phyloP scores from a whole-genome alignment of 2,797 vertebrate species.

The Thunnus albacares region DNA sequence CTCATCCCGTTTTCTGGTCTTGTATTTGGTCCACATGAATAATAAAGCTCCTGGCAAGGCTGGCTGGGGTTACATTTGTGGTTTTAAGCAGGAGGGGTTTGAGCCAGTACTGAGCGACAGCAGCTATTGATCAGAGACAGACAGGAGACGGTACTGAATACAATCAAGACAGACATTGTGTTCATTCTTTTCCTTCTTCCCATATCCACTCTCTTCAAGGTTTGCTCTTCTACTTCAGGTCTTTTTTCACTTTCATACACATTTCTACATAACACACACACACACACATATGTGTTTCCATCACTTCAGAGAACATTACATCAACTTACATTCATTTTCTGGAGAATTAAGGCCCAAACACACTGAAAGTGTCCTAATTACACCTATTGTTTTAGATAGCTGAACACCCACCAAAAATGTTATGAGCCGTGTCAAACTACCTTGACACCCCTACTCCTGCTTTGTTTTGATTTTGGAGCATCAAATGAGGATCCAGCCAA shows the following conservation, averaged over 20 bases:
- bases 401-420: too few species aligned
- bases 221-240: conserved; percentile 12
- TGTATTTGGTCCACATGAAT: conserved; percentile 75
- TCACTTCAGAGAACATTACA: too few species aligned
- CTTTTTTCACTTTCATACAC: conserved; percentile 28
- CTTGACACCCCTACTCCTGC: too few species aligned
- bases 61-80: conserved; percentile 69
- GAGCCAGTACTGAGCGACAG: conserved; percentile 59
- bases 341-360: too few species aligned
- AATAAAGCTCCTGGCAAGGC: conserved; percentile 65
- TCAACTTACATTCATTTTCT: too few species aligned
- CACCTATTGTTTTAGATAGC: too few species aligned
- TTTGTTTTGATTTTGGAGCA: too few species aligned
- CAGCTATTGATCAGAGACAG: conserved; percentile 71
- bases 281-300: neutral
- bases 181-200: conserved; percentile 21
- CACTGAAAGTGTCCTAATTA: too few species aligned
- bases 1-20: conserved; percentile 69
- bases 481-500: too few species aligned
- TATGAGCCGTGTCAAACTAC: too few species aligned
- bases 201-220: conserved; percentile 1
- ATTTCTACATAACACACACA: conserved; percentile 18
- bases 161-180: conserved; percentile 41
- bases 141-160: conserved; percentile 56
- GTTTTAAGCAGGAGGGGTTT: conserved; percentile 53